Conservation (phyloP, 2,797 vertebrate genomes). For the Mormyrus proboscirostris region DNA sequence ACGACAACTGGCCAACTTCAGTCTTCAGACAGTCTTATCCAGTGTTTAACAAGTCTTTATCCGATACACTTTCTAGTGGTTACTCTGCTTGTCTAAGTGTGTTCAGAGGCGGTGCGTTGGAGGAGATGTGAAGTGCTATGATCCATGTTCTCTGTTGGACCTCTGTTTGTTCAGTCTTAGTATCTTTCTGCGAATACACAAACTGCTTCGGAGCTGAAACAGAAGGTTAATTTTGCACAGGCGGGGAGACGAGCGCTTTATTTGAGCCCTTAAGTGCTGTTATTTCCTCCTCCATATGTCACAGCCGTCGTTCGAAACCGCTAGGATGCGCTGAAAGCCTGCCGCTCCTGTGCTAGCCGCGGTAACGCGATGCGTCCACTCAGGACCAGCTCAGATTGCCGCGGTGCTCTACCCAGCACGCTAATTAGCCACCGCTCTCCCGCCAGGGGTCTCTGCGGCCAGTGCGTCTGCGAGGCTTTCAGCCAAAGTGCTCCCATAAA, state of each 20-base stretch:
- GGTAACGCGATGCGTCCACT: background rate
- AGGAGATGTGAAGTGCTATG: background rate
- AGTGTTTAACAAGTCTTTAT: background rate
- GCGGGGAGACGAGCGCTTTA: background rate
- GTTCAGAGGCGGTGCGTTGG: background rate
- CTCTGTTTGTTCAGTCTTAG: background rate
- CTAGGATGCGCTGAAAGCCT: background rate
- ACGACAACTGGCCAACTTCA: background rate
- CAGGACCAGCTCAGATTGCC: background rate
- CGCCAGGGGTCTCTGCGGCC: background rate
- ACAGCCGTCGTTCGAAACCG: background rate
- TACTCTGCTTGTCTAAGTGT: background rate
- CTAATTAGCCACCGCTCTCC: background rate
- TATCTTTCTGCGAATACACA: background rate
- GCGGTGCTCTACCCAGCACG: background rate
- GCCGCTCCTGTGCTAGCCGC: background rate
- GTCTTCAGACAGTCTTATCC: background rate
- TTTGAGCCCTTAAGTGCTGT: conserved; percentile 5
- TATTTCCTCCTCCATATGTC: background rate
- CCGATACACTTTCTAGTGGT: background rate
- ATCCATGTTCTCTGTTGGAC: background rate
- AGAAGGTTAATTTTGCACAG: conserved; percentile 6
- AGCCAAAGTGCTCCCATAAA: background rate
- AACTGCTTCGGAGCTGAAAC: background rate
- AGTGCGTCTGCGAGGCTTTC: background rate